These are phyloP conservation scores for Drosophila ambigua DNA, from an alignment of 1,140 invertebrate species.

Conservation along the genomic window DNA sequence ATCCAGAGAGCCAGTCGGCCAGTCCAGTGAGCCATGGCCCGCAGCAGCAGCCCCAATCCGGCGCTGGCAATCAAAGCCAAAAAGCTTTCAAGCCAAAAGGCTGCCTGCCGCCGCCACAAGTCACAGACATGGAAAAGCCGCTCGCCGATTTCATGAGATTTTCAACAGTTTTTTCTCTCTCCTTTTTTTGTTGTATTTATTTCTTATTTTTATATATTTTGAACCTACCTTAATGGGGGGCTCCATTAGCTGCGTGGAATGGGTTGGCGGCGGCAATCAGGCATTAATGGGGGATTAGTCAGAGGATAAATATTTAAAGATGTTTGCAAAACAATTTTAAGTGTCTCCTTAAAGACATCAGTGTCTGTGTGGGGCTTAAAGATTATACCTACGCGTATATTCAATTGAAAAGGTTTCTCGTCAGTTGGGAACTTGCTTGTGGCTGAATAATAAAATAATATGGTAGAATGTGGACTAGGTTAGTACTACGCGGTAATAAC, in stretches of 20 bases:
- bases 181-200: conserved; percentile 37
- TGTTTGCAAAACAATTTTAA: conserved; percentile 8
- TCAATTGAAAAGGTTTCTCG: no score
- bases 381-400: no score
- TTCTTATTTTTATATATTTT: conserved; percentile 39
- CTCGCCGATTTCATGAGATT: conserved; percentile 70
- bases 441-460: no score
- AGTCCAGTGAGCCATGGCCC: conserved; percentile 58
- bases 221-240: background rate
- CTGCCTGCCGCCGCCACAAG: conserved; percentile 56
- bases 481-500: no score
- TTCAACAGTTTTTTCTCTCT: conserved; percentile 51
- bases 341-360: no score
- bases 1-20: conserved; percentile 25
- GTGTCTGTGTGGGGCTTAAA: no score
- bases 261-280: background rate
- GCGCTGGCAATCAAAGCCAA: conserved; percentile 60
- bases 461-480: no score
- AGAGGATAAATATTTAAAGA: no score
- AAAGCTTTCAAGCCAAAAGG: conserved; percentile 71
- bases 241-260: conserved; percentile 7
- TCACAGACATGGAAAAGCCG: conserved; percentile 61
- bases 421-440: no score
- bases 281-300: no score
- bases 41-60: conserved; percentile 44